Percentiles rank a stretch among this genome's conserved stretches.
phyloP scores from a whole-genome alignment of 2,113 vertebrate species.

The Dromas ardeola region DNA sequence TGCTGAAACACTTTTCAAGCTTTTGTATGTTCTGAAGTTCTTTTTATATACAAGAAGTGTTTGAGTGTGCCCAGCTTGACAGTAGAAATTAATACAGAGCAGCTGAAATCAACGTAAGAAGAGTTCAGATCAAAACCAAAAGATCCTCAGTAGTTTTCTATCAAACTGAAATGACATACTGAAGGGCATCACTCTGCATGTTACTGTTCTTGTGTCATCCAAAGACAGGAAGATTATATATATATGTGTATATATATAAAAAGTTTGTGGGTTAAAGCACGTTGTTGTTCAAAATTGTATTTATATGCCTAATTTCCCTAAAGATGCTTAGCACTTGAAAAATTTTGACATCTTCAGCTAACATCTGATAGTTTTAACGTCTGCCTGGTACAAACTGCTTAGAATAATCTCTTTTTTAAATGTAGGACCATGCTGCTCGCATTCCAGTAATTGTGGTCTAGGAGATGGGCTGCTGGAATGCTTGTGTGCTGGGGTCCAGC shows the following conservation, averaged over 20 bases:
- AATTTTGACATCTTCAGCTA: background rate
- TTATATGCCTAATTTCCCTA: background rate
- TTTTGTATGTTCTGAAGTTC: background rate
- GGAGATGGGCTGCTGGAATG: conserved; percentile 3
- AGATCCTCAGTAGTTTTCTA: background rate
- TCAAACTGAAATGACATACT: background rate
- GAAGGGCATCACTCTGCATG: background rate
- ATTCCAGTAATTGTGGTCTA: background rate
- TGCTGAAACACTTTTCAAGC: background rate
- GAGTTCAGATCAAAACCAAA: background rate
- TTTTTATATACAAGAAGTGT: background rate
- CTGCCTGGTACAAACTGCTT: background rate
- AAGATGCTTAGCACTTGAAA: background rate
- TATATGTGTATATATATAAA: background rate
- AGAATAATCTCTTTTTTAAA: background rate
- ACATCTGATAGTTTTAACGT: background rate
- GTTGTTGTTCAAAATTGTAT: background rate
- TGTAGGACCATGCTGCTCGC: background rate
- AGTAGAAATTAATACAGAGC: background rate
- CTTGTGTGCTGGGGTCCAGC: background rate
- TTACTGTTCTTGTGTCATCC: background rate
- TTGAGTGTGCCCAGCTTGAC: background rate
- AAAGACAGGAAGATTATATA: background rate
- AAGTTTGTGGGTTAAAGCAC: background rate
- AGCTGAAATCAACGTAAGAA: background rate